Percentiles rank a stretch among this genome's conserved stretches.
These are phyloP conservation scores for Mellilla xanthometata DNA, from an alignment of 2,888 invertebrate genomes.

Conservation along the genomic window DNA sequence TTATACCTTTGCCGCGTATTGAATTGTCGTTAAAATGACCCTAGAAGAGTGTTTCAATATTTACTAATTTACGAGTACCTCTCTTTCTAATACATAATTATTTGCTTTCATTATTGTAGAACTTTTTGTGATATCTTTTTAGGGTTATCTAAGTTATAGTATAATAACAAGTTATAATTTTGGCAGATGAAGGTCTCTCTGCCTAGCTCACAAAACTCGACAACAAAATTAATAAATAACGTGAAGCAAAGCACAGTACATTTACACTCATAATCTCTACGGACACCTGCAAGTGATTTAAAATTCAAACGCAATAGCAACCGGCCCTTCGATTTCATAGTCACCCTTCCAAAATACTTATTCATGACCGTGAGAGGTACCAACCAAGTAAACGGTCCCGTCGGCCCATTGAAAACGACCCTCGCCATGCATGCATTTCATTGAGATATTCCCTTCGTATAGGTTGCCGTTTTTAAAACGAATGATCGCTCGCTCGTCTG, in stretches of 20 bases:
- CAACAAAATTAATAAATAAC: no score
- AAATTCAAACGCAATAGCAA: slow-evolving; percentile 6
- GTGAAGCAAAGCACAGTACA: no score
- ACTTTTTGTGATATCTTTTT: no score
- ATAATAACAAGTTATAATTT: no score
- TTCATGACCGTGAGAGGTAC: slow-evolving; percentile 9
- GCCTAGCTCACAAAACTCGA: no score
- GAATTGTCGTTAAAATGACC: slow-evolving; percentile 82
- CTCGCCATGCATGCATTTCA: slow-evolving; percentile 82
- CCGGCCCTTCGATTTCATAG: neutral
- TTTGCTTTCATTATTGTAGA: no score
- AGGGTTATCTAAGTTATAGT: no score
- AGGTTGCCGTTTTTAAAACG: slow-evolving; percentile 80
- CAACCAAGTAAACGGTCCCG: slow-evolving; percentile 81
- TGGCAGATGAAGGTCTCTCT: no score
- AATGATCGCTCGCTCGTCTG: slow-evolving; percentile 73
- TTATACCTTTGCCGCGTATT: slow-evolving; percentile 77
- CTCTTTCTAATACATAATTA: no score
- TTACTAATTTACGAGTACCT: no score
- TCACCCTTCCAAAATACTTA: slow-evolving; percentile 4
- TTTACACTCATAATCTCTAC: neutral
- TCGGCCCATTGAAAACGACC: slow-evolving; percentile 83
- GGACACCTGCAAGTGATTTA: neutral
- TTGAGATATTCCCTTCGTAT: slow-evolving; percentile 79
- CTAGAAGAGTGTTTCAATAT: slow-evolving; percentile 42